Evolutionary conservation across 2,888 invertebrate species (phyloP).

Genomic region (Drosophila lacicola): DNA sequence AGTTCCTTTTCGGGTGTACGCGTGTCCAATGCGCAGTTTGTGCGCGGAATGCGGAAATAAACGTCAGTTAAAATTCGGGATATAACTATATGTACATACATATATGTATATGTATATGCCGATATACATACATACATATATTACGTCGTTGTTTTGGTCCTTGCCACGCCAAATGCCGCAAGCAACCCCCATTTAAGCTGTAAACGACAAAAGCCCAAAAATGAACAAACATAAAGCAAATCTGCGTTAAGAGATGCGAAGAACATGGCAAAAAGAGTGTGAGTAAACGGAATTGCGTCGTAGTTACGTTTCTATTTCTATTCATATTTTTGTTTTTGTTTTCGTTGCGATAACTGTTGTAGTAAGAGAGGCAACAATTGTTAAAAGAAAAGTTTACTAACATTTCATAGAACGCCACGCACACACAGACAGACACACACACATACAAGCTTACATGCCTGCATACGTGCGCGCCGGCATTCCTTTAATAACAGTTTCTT

Average conservation of each 20-base stretch:
- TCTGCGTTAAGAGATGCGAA: slow-evolving; percentile 34
- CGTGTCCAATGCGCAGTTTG: slow-evolving; percentile 21
- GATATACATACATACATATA: slow-evolving; percentile 5
- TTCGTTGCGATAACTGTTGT: slow-evolving; percentile 45
- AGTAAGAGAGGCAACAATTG: slow-evolving; percentile 53
- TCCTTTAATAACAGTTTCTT: slow-evolving; percentile 7
- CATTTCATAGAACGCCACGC: slow-evolving; percentile 17
- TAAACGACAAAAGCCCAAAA: slow-evolving; percentile 31
- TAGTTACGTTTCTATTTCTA: slow-evolving; percentile 64
- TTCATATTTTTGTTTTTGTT: slow-evolving; percentile 30
- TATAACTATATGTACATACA: neutral
- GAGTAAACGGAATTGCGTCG: slow-evolving; percentile 81
- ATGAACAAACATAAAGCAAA: slow-evolving; percentile 35
- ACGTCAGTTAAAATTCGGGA: slow-evolving; percentile 27
- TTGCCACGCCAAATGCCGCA: slow-evolving; percentile 37
- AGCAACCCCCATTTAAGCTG: slow-evolving; percentile 49
- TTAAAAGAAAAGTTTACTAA: slow-evolving; percentile 44
- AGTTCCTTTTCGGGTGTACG: slow-evolving; percentile 30
- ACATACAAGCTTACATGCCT: neutral
- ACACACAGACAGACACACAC: slow-evolving; percentile 7
- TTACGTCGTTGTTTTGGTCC: slow-evolving; percentile 44
- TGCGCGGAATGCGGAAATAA: slow-evolving; percentile 28
- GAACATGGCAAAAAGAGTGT: slow-evolving; percentile 55
- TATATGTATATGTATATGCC: neutral
- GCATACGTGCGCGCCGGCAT: slow-evolving; percentile 19